Conservation (phyloP, 2,888 invertebrate genomes). For the Temnothorax rugatulus region DNA sequence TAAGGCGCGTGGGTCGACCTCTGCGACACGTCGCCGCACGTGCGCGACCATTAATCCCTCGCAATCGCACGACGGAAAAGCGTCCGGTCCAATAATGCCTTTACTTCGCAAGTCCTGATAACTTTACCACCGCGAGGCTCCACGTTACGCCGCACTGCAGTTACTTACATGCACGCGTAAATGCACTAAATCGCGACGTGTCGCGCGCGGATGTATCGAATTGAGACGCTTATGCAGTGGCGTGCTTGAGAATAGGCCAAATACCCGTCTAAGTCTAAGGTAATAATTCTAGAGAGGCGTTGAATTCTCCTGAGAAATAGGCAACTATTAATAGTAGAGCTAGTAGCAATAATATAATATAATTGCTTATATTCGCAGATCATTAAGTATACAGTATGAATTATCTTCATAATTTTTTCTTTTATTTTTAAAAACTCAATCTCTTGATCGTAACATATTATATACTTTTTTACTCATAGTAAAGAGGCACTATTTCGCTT, state of each 20-base stretch:
- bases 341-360: background rate
- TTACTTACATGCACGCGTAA: slow-evolving; percentile 39
- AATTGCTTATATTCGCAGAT: background rate
- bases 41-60: slow-evolving; percentile 27
- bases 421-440: background rate
- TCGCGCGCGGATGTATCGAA: slow-evolving; percentile 10
- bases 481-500: background rate
- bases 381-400: background rate
- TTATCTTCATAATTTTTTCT: background rate
- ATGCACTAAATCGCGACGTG: slow-evolving; percentile 46
- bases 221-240: background rate
- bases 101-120: slow-evolving; percentile 18
- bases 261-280: background rate
- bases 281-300: background rate
- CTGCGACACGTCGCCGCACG: slow-evolving; percentile 23
- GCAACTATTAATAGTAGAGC: background rate
- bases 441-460: background rate
- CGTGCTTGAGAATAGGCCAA: slow-evolving; percentile 2
- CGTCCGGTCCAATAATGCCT: slow-evolving; percentile 20
- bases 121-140: slow-evolving; percentile 5
- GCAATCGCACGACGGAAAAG: background rate
- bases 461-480: background rate
- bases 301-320: background rate
- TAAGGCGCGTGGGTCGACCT: slow-evolving; percentile 11
- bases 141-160: slow-evolving; percentile 38